These are phyloP conservation scores for Megastigmus dorsalis DNA, from an alignment of 2,888 invertebrate genomes.

Conservation along the genomic window DNA sequence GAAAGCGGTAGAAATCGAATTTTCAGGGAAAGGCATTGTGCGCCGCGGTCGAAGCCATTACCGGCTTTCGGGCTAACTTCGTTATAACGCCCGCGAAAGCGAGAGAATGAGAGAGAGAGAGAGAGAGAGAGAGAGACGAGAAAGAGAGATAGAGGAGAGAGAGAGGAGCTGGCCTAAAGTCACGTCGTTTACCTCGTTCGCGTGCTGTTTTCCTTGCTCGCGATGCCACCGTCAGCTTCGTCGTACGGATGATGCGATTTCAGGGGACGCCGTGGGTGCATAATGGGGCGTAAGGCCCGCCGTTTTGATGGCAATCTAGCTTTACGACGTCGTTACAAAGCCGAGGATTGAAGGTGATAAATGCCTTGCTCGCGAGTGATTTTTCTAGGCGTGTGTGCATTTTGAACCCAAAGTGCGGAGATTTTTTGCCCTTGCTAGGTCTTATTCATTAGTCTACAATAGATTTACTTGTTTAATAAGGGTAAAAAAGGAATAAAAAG, in stretches of 20 bases:
- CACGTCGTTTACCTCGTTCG: conserved; percentile 58
- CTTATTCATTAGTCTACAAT: no score
- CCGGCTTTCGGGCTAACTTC: conserved; percentile 57
- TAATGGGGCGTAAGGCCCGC: neutral
- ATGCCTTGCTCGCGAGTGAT: neutral
- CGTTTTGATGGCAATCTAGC: conserved; percentile 21
- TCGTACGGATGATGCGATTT: conserved; percentile 30
- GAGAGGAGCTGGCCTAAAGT: conserved; percentile 52
- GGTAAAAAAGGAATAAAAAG: no score
- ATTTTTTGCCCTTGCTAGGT: no score
- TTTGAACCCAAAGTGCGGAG: no score
- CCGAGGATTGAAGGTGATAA: neutral
- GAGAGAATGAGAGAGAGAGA: conserved; percentile 6
- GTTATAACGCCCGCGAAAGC: conserved; percentile 52
- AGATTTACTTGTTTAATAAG: no score
- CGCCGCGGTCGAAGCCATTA: conserved; percentile 55
- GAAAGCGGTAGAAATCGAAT: conserved; percentile 57
- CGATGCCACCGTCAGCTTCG: neutral
- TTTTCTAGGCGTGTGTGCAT: no score
- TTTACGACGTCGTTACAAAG: neutral
- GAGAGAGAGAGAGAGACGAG: neutral
- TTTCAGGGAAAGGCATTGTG: conserved; percentile 55
- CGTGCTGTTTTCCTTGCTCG: conserved; percentile 49
- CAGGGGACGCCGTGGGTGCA: neutral
- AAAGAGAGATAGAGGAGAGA: neutral